Conservation (phyloP, 2,113 vertebrate genomes). For the Gavialis gangeticus region DNA sequence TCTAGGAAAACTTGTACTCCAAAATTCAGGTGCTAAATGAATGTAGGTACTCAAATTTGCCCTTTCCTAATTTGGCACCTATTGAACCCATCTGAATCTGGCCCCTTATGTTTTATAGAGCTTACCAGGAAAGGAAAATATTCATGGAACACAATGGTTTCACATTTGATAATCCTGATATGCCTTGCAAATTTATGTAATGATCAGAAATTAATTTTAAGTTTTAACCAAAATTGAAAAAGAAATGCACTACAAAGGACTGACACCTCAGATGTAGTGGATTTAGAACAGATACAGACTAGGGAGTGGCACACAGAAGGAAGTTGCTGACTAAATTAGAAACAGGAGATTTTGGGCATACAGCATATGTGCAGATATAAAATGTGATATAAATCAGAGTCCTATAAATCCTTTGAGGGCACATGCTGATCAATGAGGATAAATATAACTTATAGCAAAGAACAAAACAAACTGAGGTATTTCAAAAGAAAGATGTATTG, state of each 20-base stretch:
- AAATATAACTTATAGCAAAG: background rate
- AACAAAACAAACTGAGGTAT: background rate
- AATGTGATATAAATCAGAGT: background rate
- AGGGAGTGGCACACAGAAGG: rapidly evolving
- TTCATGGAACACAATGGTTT: background rate
- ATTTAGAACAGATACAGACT: background rate
- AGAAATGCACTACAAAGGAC: background rate
- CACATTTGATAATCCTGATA: background rate
- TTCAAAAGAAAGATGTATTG: background rate
- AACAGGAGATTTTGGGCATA: background rate
- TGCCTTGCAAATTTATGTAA: background rate
- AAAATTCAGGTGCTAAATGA: background rate
- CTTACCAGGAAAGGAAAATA: background rate
- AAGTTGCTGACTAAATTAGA: background rate
- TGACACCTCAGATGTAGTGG: background rate
- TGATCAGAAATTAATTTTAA: background rate
- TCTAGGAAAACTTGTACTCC: background rate
- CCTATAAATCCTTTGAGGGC: background rate
- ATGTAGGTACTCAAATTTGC: no score
- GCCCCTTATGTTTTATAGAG: background rate
- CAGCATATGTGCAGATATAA: background rate
- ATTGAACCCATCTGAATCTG: background rate
- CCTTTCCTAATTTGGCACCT: background rate
- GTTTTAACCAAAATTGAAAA: background rate
- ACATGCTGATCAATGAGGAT: background rate